phyloP scores from a whole-genome alignment of 2,113 vertebrate species.

The Silurus meridionalis region DNA sequence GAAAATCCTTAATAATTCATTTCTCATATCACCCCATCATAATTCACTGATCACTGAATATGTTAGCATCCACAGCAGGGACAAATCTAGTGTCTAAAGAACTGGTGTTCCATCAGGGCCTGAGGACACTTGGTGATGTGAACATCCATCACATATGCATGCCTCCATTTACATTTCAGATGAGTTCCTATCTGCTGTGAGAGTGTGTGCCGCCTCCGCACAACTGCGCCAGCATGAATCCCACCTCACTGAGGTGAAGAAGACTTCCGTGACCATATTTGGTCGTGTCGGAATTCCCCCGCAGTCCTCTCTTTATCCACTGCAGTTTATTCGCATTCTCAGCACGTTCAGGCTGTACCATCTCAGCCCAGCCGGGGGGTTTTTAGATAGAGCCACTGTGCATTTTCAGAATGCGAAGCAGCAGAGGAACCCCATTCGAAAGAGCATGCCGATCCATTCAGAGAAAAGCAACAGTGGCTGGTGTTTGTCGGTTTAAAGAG shows the following conservation, averaged over 20 bases:
- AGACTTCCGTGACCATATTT: conserved; percentile 66
- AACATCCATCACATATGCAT: conserved; percentile 12
- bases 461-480: conserved; percentile 38
- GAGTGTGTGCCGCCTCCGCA: conserved; percentile 27
- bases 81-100: neutral
- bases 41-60: neutral
- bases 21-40: neutral
- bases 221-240: conserved; percentile 33
- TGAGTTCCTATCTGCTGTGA: conserved; percentile 30
- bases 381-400: conserved; percentile 10
- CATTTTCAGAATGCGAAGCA: conserved; percentile 46
- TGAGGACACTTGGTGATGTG: neutral
- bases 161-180: conserved; percentile 50
- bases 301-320: conserved; percentile 46
- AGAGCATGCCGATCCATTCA: conserved; percentile 45
- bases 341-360: conserved; percentile 58
- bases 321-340: conserved; percentile 60
- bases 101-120: neutral
- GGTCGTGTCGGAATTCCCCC: conserved; percentile 70
- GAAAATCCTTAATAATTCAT: neutral
- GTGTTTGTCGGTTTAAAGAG: neutral
- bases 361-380: conserved; percentile 23
- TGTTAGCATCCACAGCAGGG: neutral
- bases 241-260: conserved; percentile 42
- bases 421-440: conserved; percentile 28